phyloP scores from a whole-genome alignment of 64 coral and sea anemone genomes.

The Actinia equina region DNA sequence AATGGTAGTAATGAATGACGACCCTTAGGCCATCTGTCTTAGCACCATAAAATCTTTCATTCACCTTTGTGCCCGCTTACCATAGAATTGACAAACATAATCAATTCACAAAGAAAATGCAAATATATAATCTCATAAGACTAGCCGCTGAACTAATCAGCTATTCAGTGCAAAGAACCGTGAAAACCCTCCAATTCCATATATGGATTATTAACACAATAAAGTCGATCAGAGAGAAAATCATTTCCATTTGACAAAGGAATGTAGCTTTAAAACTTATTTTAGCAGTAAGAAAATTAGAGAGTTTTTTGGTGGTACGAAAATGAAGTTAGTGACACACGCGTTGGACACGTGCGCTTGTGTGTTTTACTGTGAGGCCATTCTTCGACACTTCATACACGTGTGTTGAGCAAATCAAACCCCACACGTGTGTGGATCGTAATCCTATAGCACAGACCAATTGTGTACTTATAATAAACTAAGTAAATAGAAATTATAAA shows the following conservation, averaged over 20 bases:
- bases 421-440: background rate
- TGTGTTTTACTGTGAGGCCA: background rate
- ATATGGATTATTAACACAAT: background rate
- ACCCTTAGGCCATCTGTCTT: background rate
- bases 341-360: background rate
- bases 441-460: background rate
- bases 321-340: background rate
- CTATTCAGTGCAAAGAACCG: background rate
- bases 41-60: background rate
- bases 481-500: background rate
- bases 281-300: background rate
- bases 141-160: background rate
- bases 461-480: background rate
- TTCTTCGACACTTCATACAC: background rate
- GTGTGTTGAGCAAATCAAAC: background rate
- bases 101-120: background rate
- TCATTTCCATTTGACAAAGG: background rate
- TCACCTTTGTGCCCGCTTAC: background rate
- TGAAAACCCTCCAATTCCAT: background rate
- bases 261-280: background rate
- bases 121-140: background rate
- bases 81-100: background rate
- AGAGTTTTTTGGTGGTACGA: background rate
- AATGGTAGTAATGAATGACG: background rate
- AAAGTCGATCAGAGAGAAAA: background rate